Evolutionary conservation across 2,797 vertebrate genomes (phyloP).

Genomic region (Rallus crepitans): DNA sequence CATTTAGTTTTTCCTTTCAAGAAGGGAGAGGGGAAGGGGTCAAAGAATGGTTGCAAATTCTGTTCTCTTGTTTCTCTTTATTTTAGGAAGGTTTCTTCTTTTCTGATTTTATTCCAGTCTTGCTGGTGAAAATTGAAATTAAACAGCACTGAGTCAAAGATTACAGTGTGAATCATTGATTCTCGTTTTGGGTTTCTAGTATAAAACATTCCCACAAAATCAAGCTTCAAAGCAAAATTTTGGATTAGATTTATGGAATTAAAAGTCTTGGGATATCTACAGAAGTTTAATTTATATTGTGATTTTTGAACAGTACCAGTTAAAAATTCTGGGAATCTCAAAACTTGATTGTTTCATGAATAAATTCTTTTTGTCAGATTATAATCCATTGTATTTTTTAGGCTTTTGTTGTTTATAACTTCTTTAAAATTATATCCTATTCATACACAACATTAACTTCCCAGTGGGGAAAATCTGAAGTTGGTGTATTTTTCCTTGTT

Average conservation of each 20-base stretch:
- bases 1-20: neutral
- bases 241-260: neutral
- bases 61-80: neutral
- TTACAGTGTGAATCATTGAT: neutral
- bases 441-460: neutral
- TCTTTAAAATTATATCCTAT: neutral
- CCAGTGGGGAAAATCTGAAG: neutral
- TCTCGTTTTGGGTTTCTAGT: neutral
- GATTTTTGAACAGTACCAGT: neutral
- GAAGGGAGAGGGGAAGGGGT: neutral
- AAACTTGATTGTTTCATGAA: neutral
- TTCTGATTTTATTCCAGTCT: neutral
- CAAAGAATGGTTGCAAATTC: neutral
- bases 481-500: neutral
- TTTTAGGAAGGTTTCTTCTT: neutral
- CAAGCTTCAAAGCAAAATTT: neutral
- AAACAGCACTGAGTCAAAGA: neutral
- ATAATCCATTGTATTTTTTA: neutral
- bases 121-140: neutral
- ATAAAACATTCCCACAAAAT: neutral
- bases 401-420: constrained; percentile 4
- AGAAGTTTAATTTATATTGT: neutral
- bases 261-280: neutral
- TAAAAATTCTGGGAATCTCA: neutral
- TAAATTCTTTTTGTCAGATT: neutral